Conservation (phyloP, 2,888 invertebrate genomes). For the Epirrhoe alternata region DNA sequence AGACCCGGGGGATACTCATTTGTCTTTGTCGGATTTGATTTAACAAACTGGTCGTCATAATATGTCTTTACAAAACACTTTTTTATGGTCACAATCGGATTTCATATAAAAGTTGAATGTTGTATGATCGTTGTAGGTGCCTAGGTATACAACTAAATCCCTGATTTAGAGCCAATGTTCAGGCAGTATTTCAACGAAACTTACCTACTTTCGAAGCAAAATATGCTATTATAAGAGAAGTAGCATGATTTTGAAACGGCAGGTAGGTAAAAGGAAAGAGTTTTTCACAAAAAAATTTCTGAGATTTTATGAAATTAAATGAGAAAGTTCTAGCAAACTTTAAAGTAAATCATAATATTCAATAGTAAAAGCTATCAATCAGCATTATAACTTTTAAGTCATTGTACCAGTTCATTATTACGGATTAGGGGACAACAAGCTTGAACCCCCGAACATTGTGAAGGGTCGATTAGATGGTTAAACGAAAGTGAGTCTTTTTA, state of each 20-base stretch:
- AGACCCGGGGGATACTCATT: slow-evolving; percentile 28
- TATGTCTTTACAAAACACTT: background rate
- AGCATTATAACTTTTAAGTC: slow-evolving; percentile 62
- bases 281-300: too few relatives aligned
- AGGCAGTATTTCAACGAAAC: too few relatives aligned
- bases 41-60: slow-evolving; percentile 9
- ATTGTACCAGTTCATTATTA: slow-evolving; percentile 65
- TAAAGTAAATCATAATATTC: slow-evolving; percentile 30
- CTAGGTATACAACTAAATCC: too few relatives aligned
- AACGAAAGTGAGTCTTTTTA: slow-evolving; percentile 33
- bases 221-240: too few relatives aligned
- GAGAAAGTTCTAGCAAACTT: slow-evolving; percentile 1
- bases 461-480: slow-evolving; percentile 22
- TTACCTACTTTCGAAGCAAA: too few relatives aligned
- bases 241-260: too few relatives aligned
- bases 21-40: slow-evolving; percentile 40
- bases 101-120: background rate
- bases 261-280: too few relatives aligned
- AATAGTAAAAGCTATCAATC: slow-evolving; percentile 42
- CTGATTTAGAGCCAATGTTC: too few relatives aligned
- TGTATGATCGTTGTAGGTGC: background rate
- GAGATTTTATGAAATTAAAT: background rate
- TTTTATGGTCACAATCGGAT: background rate
- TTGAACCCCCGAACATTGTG: slow-evolving; percentile 33
- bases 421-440: slow-evolving; percentile 57